Evolutionary conservation across 2,888 invertebrate species (phyloP).

Genomic region (Agrotis exclamationis): DNA sequence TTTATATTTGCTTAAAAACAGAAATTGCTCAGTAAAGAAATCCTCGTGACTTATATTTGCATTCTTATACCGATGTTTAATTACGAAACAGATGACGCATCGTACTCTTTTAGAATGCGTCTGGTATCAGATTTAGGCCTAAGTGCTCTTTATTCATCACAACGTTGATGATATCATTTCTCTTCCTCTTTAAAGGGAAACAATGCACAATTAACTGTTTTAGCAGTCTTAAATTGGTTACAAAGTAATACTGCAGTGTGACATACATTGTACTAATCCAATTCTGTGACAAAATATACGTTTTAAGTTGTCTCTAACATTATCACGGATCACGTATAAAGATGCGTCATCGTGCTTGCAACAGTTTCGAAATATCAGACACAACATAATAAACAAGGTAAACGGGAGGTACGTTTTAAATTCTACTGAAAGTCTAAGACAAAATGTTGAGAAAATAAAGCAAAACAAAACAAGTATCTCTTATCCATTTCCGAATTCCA

Average conservation of each 20-base stretch:
- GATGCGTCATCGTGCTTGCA: too few species aligned
- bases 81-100: constrained; percentile 20
- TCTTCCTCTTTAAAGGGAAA: constrained; percentile 26
- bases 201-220: constrained; percentile 35
- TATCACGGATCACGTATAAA: too few species aligned
- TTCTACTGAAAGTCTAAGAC: neutral
- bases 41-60: neutral
- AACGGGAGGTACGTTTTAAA: too few species aligned
- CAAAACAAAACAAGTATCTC: neutral
- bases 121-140: constrained; percentile 27
- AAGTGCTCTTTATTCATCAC: constrained; percentile 35
- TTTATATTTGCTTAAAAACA: neutral
- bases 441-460: neutral
- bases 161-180: constrained; percentile 32
- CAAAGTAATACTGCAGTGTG: constrained; percentile 12
- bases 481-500: neutral
- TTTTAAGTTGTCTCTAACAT: too few species aligned
- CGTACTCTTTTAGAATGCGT: constrained; percentile 5
- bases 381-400: too few species aligned
- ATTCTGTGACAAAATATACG: neutral
- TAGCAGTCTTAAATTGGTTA: neutral
- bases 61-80: neutral
- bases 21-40: neutral
- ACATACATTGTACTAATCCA: neutral
- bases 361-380: too few species aligned